Conservation (phyloP, 2,888 invertebrate species). For the Emesis furor region DNA sequence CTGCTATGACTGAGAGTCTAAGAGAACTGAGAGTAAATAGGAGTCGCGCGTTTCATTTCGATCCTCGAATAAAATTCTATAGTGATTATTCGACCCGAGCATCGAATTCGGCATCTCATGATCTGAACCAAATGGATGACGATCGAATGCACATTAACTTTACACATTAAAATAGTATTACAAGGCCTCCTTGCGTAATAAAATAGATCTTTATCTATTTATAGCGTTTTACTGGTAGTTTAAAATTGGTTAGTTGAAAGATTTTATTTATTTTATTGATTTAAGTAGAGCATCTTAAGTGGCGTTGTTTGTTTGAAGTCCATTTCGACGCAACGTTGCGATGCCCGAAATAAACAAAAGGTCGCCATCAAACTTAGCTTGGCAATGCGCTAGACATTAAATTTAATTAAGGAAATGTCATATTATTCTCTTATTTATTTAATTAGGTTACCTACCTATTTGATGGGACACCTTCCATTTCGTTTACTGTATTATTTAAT, state of each 20-base stretch:
- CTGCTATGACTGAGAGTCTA: no score
- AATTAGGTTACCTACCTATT: background rate
- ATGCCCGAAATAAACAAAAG: conserved; percentile 88
- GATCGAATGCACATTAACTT: no score
- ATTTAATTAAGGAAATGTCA: conserved; percentile 85
- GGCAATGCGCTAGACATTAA: conserved; percentile 81
- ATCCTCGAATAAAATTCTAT: no score
- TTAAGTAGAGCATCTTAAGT: conserved; percentile 85
- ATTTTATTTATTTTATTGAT: conserved; percentile 51
- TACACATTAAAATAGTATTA: no score
- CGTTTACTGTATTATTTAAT: no score
- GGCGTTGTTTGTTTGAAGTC: conserved; percentile 80
- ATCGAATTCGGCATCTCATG: no score
- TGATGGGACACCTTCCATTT: no score
- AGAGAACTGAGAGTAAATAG: no score
- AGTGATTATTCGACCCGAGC: no score
- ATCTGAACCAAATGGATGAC: no score
- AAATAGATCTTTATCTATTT: background rate
- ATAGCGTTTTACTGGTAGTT: background rate
- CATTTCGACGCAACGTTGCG: conserved; percentile 80
- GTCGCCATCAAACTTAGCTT: conserved; percentile 85
- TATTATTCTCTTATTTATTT: conserved; percentile 74
- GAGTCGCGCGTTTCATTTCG: no score
- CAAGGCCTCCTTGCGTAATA: no score
- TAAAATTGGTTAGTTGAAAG: background rate